Evolutionary conservation across 2,888 invertebrate species (phyloP).

Genomic region (Cephus runcator): DNA sequence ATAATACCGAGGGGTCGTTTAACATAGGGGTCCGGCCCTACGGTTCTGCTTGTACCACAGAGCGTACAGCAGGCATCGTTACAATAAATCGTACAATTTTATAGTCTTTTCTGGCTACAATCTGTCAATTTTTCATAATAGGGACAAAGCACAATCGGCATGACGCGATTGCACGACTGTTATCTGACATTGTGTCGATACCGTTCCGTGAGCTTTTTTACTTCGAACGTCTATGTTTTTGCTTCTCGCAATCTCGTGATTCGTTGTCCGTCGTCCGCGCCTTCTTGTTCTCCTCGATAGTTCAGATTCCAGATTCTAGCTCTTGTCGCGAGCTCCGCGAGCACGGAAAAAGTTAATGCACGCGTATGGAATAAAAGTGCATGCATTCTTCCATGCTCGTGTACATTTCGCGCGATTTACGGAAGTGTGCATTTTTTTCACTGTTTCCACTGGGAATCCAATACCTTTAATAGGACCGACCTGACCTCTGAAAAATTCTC

Average conservation of each 20-base stretch:
- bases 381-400: slow-evolving; percentile 5
- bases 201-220: neutral
- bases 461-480: neutral
- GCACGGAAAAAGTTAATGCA: neutral
- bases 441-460: neutral
- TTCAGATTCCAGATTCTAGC: neutral
- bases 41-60: slow-evolving; percentile 24
- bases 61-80: slow-evolving; percentile 32
- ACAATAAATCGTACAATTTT: slow-evolving; percentile 33
- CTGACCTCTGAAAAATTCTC: neutral
- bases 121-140: slow-evolving; percentile 20
- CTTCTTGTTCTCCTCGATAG: neutral
- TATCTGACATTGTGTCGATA: neutral
- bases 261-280: neutral
- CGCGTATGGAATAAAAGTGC: neutral
- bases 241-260: neutral
- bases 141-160: neutral
- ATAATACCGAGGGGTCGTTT: neutral
- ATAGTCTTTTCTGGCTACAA: slow-evolving; percentile 33
- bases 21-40: slow-evolving; percentile 20
- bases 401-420: neutral
- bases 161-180: neutral
- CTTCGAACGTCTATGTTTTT: neutral
- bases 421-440: slow-evolving; percentile 24
- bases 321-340: neutral